A percentile compares a stretch with the other conserved stretches of the same genome.
phyloP scores from a whole-genome alignment of 2,113 vertebrate genomes.

The Egretta garzetta region DNA sequence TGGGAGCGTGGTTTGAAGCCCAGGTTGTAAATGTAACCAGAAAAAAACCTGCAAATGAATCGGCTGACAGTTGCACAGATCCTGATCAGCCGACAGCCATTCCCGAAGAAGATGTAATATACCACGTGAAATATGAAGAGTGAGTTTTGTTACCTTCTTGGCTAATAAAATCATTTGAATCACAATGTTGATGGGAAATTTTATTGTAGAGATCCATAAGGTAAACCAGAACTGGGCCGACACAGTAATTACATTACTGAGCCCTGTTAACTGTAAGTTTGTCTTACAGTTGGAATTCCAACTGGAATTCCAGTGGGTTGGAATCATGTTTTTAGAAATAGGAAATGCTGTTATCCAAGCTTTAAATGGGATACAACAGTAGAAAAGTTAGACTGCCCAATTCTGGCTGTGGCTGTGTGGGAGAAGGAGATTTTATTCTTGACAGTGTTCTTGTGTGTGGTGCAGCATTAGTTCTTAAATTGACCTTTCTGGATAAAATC shows the following conservation, averaged over 20 bases:
- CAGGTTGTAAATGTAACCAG: constrained; percentile 86
- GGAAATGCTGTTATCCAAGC: not conserved
- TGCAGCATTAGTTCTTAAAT: not conserved
- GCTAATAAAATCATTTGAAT: not conserved
- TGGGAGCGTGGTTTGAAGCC: constrained; percentile 98
- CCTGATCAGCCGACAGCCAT: not conserved
- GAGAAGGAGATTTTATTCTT: not conserved
- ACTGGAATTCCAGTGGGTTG: not conserved
- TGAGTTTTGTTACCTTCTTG: constrained; percentile 73
- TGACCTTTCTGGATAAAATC: not conserved
- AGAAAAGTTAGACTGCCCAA: not conserved
- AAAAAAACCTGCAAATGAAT: constrained; percentile 11
- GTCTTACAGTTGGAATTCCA: not conserved
- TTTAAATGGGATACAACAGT: not conserved
- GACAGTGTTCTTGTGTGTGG: fast-evolving
- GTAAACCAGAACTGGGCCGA: not conserved
- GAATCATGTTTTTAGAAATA: not conserved
- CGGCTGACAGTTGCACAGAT: constrained; percentile 7
- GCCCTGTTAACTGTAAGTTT: not conserved
- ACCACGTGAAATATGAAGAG: constrained; percentile 97
- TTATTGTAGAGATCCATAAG: not conserved
- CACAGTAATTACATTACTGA: not conserved
- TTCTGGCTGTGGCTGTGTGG: not conserved
- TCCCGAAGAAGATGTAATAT: constrained; percentile 76
- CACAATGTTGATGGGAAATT: not conserved